Base-by-base conservation (phyloP, 2,888 invertebrate genomes). In the Artemia sp. region DNA sequence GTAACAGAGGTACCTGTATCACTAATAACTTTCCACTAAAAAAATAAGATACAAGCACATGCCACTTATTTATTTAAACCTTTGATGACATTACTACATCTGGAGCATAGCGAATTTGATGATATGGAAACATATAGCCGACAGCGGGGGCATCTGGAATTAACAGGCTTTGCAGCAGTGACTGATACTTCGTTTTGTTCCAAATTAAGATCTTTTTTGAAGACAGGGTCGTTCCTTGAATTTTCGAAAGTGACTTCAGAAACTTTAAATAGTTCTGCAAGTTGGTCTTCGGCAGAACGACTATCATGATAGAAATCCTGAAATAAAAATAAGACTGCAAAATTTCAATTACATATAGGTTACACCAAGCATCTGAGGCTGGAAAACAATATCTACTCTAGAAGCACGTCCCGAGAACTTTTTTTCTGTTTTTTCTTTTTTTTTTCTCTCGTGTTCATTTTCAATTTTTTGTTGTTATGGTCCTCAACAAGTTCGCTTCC, bases 251-350 rank as follows among this genome's bases (percentile, higher is more conserved):
- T 58, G n/a, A 24, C 24, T 58, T 58, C 64, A 24, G 64, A 58
- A n/a, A 58, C 64, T 58, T 58, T 58, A 10, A 58, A 58, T n/a
- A 58, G n/a, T 24, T 58, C 64, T 10, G 64, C n/a, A n/a, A 58
- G 11, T 3, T 58, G 64, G 9, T 2, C 24, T 24, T 58, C 64
- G 9, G 8, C 9, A 10, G 64, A 19, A 8, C 14, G 24, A 58
- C 9, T 9, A n/a, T 58, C 9, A 24, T 58, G 24, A 19, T 8
- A 8, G 64, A 58, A 58, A 19, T n/a, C 64, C 64, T 58, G 64
- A 10, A 58, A 19, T 19, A 58, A 58, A 58, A 19, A 58, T 19
- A 8, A 8, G n/a, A n/a, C 8, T 10, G 2, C 9, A 58, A n/a
- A 6, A 58, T 7, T 8, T 58, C 14, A 58, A 58, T 14, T 7